A percentile compares a stretch with the other conserved stretches of the same genome.
Evolutionary conservation across 2,888 invertebrate genomes (phyloP).

Genomic region (Hyposoter dolosus): DNA sequence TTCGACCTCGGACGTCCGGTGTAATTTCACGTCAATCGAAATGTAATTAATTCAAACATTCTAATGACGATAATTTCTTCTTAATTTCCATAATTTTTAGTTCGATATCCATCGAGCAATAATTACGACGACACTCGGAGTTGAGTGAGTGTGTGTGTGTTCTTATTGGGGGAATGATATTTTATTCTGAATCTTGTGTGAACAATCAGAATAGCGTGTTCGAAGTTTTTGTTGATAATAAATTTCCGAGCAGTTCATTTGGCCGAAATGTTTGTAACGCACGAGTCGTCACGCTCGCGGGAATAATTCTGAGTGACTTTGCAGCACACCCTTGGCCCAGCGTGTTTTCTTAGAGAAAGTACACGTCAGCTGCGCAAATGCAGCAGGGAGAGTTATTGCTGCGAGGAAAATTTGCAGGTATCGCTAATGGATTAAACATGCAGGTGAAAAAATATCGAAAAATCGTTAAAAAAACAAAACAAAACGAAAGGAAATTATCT

Average conservation of each 20-base stretch:
- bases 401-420: slow-evolving; percentile 12
- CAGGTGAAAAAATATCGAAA: not conserved
- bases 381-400: slow-evolving; percentile 20
- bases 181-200: slow-evolving; percentile 39
- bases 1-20: not conserved
- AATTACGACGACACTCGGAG: not conserved
- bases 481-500: not conserved
- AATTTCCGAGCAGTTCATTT: slow-evolving; percentile 39
- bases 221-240: slow-evolving; percentile 38
- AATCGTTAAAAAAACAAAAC: slow-evolving; percentile 46
- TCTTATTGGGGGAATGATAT: slow-evolving; percentile 24
- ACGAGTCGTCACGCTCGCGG: slow-evolving; percentile 1
- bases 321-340: slow-evolving; percentile 13
- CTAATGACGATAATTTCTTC: not conserved
- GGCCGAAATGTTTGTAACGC: slow-evolving; percentile 9
- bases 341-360: slow-evolving; percentile 39
- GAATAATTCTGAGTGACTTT: slow-evolving; percentile 46
- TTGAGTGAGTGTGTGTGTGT: not conserved
- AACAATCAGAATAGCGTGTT: slow-evolving; percentile 57
- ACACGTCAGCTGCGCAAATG: slow-evolving; percentile 39
- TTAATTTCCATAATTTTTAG: not conserved
- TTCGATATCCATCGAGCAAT: not conserved
- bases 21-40: not conserved
- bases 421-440: slow-evolving; percentile 9
- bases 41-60: not conserved